Conservation (phyloP, 1,140 invertebrate genomes). For the Aphaenogaster ashmeadi region DNA sequence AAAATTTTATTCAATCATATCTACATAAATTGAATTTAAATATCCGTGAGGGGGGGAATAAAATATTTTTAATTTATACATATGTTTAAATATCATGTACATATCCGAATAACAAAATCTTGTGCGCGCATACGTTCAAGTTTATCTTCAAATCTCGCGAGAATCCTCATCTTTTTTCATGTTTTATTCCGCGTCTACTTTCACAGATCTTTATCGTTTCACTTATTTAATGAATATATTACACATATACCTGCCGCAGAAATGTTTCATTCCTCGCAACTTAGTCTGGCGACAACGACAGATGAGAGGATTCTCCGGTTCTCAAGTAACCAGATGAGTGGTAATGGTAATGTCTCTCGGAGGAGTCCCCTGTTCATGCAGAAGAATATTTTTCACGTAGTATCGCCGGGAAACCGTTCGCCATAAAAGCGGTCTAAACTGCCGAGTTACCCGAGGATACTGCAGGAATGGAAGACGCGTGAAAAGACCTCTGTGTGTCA, state of each 20-base stretch:
- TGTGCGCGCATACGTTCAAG: background rate
- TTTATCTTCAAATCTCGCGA: slow-evolving; percentile 34
- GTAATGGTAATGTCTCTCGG: slow-evolving; percentile 62
- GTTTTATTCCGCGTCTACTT: slow-evolving; percentile 40
- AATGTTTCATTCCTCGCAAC: slow-evolving; percentile 55
- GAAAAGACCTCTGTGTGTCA: slow-evolving; percentile 16
- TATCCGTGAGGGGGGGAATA: background rate
- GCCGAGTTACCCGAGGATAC: slow-evolving; percentile 53
- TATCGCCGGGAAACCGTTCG: slow-evolving; percentile 57
- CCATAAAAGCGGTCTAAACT: slow-evolving; percentile 60
- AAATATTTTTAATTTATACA: slow-evolving; percentile 15
- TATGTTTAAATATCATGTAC: slow-evolving; percentile 9
- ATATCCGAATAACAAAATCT: slow-evolving; percentile 18
- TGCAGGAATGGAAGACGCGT: slow-evolving; percentile 29
- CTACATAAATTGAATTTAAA: slow-evolving; percentile 23
- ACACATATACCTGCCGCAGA: slow-evolving; percentile 18
- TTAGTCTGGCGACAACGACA: slow-evolving; percentile 56
- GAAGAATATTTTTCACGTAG: slow-evolving; percentile 61
- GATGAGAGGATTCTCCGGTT: slow-evolving; percentile 61
- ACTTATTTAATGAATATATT: slow-evolving; percentile 65
- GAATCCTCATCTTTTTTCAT: slow-evolving; percentile 11
- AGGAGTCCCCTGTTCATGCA: slow-evolving; percentile 49
- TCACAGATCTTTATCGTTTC: slow-evolving; percentile 33
- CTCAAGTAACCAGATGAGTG: slow-evolving; percentile 64
- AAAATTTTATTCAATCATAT: slow-evolving; percentile 9